Base-by-base conservation (phyloP, 2,888 invertebrate genomes). In the Gerris lacustris region DNA sequence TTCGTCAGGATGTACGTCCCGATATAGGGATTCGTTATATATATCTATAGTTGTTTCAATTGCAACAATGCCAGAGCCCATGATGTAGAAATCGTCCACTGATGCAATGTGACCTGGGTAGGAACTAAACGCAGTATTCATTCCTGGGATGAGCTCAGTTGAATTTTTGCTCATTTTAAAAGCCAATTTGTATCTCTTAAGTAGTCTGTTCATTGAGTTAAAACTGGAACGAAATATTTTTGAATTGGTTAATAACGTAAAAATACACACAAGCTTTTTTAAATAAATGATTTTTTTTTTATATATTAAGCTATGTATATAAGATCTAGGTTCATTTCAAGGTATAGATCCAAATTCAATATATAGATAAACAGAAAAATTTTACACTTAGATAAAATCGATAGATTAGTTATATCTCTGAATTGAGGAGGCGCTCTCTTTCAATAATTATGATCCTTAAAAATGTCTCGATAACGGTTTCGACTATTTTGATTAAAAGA, bases 51-150 rank as follows among this genome's bases (percentile, higher is more conserved):
- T 85, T 5, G 93, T 92, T 73, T 94, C 94, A 11, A 88, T 85
- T 5, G 90, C 83, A 7, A 88, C 85, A 76, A 92, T 81, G 70
- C 86, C 83, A 0, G 88, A 78, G 78, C 47, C 64, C 5, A 69
- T 62, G 6, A 87, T 79, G 78, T 92, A 92, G 79, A 89, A 90
- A 78, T 92, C 92, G 79, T 93, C 92, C 67, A 89, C 88, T 63
- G 92, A 92, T 44, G 88, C 87, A 45, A 92, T 78, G 43, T 88
- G 85, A 6, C 91, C 93, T 0, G 93, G 93, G 79, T 92, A 93
- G 0, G 92, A 88, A 0, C 92, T 88, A 81, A 93, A 92, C 9
- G 88, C 85, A 44, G 91, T 85, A 5, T 86, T 84, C 55, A 83
- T 83, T 0, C 89, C 89, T 0, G 90, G 86, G 44, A 89, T 85